Evolutionary conservation across 2,113 vertebrate species (phyloP), one percentile per base, ranked within the genome.

Genomic region (Lophochroa leadbeateri): DNA sequence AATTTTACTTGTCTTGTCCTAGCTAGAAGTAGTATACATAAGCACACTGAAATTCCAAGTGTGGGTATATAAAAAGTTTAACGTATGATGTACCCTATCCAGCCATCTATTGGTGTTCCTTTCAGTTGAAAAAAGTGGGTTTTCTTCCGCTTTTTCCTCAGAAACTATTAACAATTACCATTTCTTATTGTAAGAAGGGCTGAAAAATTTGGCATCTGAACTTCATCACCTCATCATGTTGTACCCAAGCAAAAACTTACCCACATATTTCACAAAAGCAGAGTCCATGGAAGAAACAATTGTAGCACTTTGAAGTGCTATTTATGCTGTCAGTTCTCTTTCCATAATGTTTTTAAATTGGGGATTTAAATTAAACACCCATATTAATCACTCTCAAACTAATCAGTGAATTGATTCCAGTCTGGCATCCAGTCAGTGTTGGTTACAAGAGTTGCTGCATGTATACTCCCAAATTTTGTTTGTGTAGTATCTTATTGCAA

Each of bases 401-500:
- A 90, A 92, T 88, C 88, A 92, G 68, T 67, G 90, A 77, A 58
- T 85, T 9, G 2, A 37, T 88, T 82, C 50, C 64, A 83, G 82
- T 67, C 82, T 93, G 85, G 71, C 55, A 90, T 47, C 39, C 47
- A 86, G 64, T 71, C 86, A 88, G 74, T 57, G 91, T 90, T 94
- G 61, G 53, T 52, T n/a, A 55, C 13, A 63, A 76, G 67, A 67
- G 80, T 52, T 88, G 41, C 76, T 81, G 71, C 67, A 65, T 1
- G 1, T 69, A 83, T 39, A 46, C 60, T 90, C 71, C 70, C 63
- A 92, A 53, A 91, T 94, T 92, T 88, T 95, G 63, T 96, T 96
- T 94, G 68, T 50, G n/a, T 1, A 2, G 31, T 79, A 68, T 95
- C 90, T 92, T 82, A 86, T 53, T 83, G 82, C 71, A 94, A 90